A percentile compares a stretch with the other conserved stretches of the same genome.
Evolutionary conservation across 2,113 vertebrate genomes (phyloP).

Genomic region (Paradoxurus hermaphroditus): DNA sequence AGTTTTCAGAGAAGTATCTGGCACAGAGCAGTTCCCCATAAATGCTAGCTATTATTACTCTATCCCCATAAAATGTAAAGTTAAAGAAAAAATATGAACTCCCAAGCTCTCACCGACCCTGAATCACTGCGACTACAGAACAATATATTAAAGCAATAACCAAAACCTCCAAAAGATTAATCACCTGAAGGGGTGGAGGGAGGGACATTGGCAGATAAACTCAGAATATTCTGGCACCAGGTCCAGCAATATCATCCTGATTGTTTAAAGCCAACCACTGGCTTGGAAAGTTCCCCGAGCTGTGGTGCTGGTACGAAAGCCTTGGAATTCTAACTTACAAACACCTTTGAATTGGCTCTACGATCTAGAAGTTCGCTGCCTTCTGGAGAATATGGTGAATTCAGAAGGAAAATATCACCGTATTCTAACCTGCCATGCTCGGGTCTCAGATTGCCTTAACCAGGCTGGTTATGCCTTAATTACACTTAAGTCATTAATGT

Average conservation of each 20-base stretch:
- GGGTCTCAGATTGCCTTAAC: slow-evolving; percentile 36
- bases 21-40: background rate
- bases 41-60: background rate
- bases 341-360: background rate
- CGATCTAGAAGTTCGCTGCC: background rate
- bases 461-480: slow-evolving; percentile 52
- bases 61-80: background rate
- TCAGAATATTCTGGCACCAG: background rate
- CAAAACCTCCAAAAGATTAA: background rate
- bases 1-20: background rate
- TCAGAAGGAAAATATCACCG: background rate
- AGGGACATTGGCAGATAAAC: background rate
- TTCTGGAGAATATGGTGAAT: background rate
- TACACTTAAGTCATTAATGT: slow-evolving; percentile 64
- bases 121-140: background rate
- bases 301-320: background rate
- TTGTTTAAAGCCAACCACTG: background rate
- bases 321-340: background rate
- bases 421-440: background rate
- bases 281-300: background rate
- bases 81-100: background rate
- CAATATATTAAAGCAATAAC: background rate
- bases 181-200: background rate
- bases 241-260: background rate
- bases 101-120: background rate